Conservation (phyloP, 2,113 vertebrate genomes). For the Nothoprocta pentlandii region DNA sequence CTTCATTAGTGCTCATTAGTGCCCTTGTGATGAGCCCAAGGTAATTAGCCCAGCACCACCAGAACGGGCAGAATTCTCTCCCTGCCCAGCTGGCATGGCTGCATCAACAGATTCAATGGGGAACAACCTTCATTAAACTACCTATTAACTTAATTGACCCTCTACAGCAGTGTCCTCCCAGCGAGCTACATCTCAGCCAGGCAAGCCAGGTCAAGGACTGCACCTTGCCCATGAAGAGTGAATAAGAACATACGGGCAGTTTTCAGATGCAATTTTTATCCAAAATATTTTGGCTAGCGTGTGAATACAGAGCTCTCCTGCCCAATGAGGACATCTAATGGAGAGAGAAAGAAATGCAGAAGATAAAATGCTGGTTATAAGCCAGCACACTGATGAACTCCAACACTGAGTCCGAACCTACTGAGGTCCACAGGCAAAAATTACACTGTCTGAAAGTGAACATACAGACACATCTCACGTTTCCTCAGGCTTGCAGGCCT, state of each 20-base stretch:
- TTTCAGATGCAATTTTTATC: not conserved
- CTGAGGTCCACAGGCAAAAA: not conserved
- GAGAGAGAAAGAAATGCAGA: constrained; percentile 40
- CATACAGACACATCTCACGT: not conserved
- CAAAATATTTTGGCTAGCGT: not conserved
- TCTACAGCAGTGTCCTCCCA: not conserved
- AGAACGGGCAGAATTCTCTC: constrained; percentile 17
- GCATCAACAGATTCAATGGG: constrained; percentile 6
- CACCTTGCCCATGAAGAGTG: not conserved
- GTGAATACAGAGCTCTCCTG: constrained; percentile 13
- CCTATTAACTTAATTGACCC: constrained; percentile 6
- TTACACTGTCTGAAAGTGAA: not conserved
- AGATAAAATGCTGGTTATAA: not conserved
- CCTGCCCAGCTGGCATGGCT: not conserved
- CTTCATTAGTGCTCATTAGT: constrained; percentile 32
- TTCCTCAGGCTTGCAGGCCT: not conserved
- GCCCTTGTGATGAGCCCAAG: not conserved
- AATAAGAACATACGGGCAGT: not conserved
- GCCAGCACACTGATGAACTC: not conserved
- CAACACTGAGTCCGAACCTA: not conserved
- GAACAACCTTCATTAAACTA: constrained; percentile 23
- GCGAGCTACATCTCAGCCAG: not conserved
- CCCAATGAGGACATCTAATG: constrained; percentile 69
- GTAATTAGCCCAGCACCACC: constrained; percentile 29
- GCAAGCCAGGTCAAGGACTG: not conserved